Base-by-base conservation (phyloP, 2,113 vertebrate genomes). In the Lycaon pictus region DNA sequence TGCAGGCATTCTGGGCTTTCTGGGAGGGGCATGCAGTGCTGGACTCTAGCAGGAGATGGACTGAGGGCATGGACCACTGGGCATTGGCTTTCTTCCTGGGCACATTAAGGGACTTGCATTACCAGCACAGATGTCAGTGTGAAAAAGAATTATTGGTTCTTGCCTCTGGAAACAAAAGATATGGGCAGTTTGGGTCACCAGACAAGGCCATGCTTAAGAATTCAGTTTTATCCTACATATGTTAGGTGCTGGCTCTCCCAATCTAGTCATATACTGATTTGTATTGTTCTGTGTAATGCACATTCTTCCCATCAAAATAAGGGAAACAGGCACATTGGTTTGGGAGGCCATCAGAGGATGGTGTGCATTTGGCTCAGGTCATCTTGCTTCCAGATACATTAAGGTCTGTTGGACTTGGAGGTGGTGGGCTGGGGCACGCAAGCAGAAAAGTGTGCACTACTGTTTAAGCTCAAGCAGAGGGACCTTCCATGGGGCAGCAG, bases 381-480 rank as follows among this genome's bases (percentile, higher is more conserved):
- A 92, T 97, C 95, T 97, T 96, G 97, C 95, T 98, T 97, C 88
- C 97, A 55, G 90, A 97, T 72, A 93, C 80, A 93, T 89, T 95
- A 81, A 96, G 97, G 94, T 98, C 98, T 92, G 95, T 97, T 96
- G 95, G 83, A 96, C 83, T 82, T 96, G 97, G 98, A 98, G 97
- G 98, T 96, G 65, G 88, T 95, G 96, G 93, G 94, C 37, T 97
- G 98, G 98, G 97, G 92, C 96, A 96, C 93, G 87, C 97, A 98
- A 98, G 98, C 97, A 98, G 96, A 96, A 95, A 3, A 71, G 71
- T 97, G 97, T 97, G 93, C 90, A 97, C 97, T 98, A 98, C 81
- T 96, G 86, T 96, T 93, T 92, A 96, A 98, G 97, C 96, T 98
- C 0, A 65, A 98, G 98, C 97, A 98, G 97, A 97, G 98, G 98